Evolutionary conservation across 2,888 invertebrate genomes (phyloP), one percentile per base, ranked within the genome.

Genomic region (Trachelus iudaicus): DNA sequence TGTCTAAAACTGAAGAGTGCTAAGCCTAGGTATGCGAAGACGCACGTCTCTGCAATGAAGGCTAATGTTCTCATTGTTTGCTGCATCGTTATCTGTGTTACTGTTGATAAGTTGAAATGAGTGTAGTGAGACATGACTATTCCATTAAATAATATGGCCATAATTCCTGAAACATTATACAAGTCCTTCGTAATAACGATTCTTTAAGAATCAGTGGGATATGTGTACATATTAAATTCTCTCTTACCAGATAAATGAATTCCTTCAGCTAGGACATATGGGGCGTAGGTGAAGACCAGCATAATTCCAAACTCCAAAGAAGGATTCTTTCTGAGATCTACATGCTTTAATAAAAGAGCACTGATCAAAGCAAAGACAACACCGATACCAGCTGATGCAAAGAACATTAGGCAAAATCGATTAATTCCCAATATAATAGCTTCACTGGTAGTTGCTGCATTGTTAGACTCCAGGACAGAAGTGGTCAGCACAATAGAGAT

Each of bases 71-170:
- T 94, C 95, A 99, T 97, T 0, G 99, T 99, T 92, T 99, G 99
- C 91, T 99, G 99, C 96, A 99, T 99, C 4, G 99, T 99, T 76
- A 99, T 98, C 93, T 99, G 99, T 0, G 99, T 99, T 33, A 99
- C 97, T 0, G 99, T 99, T 1, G 99, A 99, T 73, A 99, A 93
- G 92, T 99, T 99, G 89, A 97, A 98, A 93, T 99, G 99, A 23
- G 99, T 99, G 92, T 99, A 99, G 92, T 99, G 99, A 0, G 99
- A 99, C 99, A 99, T 99, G 1, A 99, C 98, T 89, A 99, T 98
- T 11, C 99, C 99, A 93, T 98, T 98, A 91, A 99, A 99, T 85
- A 99, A 92, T 88, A 99, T 99, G 11, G 99, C 99, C 99, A 99
- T 99, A 80, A 99, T 99, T 81, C 99, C 98, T 95, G 93, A 86